phyloP scores from a whole-genome alignment of 2,797 vertebrate genomes.

The Lithobates sylvaticus region DNA sequence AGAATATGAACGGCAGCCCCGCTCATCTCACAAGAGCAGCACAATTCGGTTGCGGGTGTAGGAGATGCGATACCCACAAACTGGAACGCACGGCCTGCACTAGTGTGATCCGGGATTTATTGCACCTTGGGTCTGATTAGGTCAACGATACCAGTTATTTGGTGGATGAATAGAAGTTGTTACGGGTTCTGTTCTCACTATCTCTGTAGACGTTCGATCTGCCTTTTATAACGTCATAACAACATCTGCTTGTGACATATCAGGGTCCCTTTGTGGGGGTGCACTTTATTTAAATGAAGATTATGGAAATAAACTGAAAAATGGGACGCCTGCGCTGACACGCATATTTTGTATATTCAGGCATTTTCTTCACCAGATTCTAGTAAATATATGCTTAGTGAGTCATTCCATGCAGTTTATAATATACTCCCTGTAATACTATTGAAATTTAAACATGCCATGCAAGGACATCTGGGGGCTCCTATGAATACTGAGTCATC shows the following conservation, averaged over 20 bases:
- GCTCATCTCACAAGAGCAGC: too few species aligned
- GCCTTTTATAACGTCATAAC: background rate
- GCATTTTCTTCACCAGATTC: background rate
- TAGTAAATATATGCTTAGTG: slow-evolving; percentile 33
- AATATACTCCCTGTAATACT: background rate
- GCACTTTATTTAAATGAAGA: background rate
- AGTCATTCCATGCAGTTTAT: slow-evolving; percentile 8
- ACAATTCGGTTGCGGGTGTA: too few species aligned
- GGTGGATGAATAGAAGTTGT: background rate
- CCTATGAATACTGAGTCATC: background rate
- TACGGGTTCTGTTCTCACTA: background rate
- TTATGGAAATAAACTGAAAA: background rate
- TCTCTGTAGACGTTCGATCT: background rate
- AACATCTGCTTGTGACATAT: background rate
- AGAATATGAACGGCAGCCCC: too few species aligned
- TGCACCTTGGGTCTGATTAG: too few species aligned
- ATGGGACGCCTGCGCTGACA: too few species aligned
- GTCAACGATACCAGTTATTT: background rate
- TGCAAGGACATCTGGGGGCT: slow-evolving; percentile 30
- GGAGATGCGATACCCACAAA: too few species aligned
- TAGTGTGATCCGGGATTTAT: too few species aligned
- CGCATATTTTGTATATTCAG: background rate
- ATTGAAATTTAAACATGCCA: slow-evolving; percentile 34
- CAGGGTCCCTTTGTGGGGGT: background rate
- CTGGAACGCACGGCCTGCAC: too few species aligned